Evolutionary conservation across 2,888 invertebrate genomes (phyloP).

Genomic region (Asteroscopus sphinx): DNA sequence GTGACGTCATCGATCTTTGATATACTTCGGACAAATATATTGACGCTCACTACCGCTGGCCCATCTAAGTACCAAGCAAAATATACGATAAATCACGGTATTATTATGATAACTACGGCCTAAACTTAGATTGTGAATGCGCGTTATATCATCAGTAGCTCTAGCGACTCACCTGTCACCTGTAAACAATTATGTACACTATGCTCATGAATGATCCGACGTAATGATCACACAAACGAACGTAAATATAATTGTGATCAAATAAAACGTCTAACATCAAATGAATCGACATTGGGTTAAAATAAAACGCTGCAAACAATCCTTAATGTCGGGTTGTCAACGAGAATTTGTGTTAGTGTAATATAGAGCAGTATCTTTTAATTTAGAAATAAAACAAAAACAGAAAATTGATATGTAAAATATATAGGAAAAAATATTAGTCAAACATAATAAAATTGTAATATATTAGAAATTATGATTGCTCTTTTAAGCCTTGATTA

Average conservation of each 20-base stretch:
- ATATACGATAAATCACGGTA: slow-evolving; percentile 79
- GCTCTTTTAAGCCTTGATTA: slow-evolving; percentile 8
- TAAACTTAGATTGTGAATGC: slow-evolving; percentile 66
- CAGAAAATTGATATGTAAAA: slow-evolving; percentile 44
- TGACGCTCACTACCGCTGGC: slow-evolving; percentile 98
- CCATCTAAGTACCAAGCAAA: slow-evolving; percentile 93
- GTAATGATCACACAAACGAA: slow-evolving; percentile 62
- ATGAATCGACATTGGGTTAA: slow-evolving; percentile 65
- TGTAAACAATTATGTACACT: slow-evolving; percentile 52
- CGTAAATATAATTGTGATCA: slow-evolving; percentile 60
- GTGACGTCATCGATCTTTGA: slow-evolving; percentile 99
- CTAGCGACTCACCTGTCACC: slow-evolving; percentile 62
- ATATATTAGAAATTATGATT: slow-evolving; percentile 14
- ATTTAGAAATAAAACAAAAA: slow-evolving; percentile 50
- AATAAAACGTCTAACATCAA: slow-evolving; percentile 65
- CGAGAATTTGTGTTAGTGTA: slow-evolving; percentile 89
- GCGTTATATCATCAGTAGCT: slow-evolving; percentile 45
- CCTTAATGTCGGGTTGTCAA: slow-evolving; percentile 76
- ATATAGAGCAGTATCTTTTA: slow-evolving; percentile 64
- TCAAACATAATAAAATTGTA: slow-evolving; percentile 20
- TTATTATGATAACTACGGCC: slow-evolving; percentile 73
- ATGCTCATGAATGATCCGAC: slow-evolving; percentile 55
- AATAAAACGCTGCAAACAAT: slow-evolving; percentile 65
- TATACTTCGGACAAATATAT: slow-evolving; percentile 99
- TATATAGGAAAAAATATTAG: slow-evolving; percentile 34